Evolutionary conservation across 2,113 vertebrate genomes (phyloP), one percentile per base, ranked within the genome.

Genomic region (Hippoglossus stenolepis): DNA sequence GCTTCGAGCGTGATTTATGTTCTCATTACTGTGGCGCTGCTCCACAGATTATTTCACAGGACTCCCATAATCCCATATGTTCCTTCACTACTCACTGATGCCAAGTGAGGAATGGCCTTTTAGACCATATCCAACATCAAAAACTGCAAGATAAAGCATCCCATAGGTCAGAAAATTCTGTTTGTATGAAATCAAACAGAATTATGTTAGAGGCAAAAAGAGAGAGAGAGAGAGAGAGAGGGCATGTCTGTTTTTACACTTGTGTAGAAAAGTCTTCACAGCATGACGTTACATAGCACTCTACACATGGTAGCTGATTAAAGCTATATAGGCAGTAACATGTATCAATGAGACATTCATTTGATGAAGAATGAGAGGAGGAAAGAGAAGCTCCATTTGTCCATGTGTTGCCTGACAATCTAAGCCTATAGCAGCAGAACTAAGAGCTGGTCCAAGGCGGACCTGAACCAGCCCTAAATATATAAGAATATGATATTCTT

Each of bases 1-100:
- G 85, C 85, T 85, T 69, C 23, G 63, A 79, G 66, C 70, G 38
- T 91, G 90, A 95, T 93, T 91, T 91, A 94, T 93, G 90, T 91
- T 80, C 87, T 93, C 88, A 91, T 93, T 93, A 91, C 86, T 73
- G 84, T 4, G 45, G 63, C 20, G 28, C 88, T 78, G 88, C 82
- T 89, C 85, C 69, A 77, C 77, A 91, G 85, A 91, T 93, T 88
- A 90, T 91, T 91, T 90, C 84, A 79, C 85, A 67, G 79, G 58
- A 73, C 74, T 90, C 86, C 89, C 75, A 78, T 93, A 92, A 93
- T 92, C 90, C 85, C 90, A 80, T 26, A 72, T 78, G 82, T 57
- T 71, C 60, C 53, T 75, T 56, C 43, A 54, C 73, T 51, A 47
- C 72, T 86, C 76, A 71, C 80, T 77, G 79, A 70, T 85, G 88